Evolutionary conservation across 2,888 invertebrate species (phyloP).

Genomic region (Lagria hirta): DNA sequence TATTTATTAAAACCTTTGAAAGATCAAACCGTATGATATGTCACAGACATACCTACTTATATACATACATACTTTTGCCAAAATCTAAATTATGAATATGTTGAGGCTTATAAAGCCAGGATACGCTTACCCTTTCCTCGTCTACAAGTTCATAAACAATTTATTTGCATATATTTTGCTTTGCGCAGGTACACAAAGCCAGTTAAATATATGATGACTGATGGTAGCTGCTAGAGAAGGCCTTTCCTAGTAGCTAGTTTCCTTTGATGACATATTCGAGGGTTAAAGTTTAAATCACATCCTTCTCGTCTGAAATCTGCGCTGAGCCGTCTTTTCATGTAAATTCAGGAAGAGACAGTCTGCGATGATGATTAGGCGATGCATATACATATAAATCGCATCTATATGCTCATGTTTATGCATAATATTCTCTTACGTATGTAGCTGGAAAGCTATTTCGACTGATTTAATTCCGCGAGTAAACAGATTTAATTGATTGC

Average conservation of each 20-base stretch:
- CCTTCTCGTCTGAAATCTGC: conserved; percentile 16
- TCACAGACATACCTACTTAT: no score
- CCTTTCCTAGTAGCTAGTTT: conserved; percentile 17
- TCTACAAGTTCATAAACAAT: conserved; percentile 22
- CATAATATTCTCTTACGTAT: conserved; percentile 28
- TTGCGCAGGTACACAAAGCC: conserved; percentile 23
- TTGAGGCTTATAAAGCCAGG: no score
- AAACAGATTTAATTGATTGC: conserved; percentile 31
- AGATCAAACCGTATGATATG: no score
- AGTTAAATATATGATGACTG: conserved; percentile 26
- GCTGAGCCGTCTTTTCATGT: conserved; percentile 29
- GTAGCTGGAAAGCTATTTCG: conserved; percentile 29
- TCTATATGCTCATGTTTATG: conserved; percentile 30
- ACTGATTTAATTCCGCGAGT: conserved; percentile 28
- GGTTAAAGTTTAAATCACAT: conserved; percentile 33
- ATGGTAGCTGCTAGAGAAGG: conserved; percentile 15
- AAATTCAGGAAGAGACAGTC: no score
- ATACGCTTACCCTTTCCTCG: no score
- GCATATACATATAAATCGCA: conserved; percentile 26
- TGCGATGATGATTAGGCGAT: conserved; percentile 26
- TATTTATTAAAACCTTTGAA: no score
- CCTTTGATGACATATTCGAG: conserved; percentile 39
- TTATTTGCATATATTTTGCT: conserved; percentile 22
- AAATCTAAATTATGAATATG: no score
- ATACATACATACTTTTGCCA: no score